Evolutionary conservation across 2,797 vertebrate species (phyloP).

Genomic region (Cossypha dichroa): DNA sequence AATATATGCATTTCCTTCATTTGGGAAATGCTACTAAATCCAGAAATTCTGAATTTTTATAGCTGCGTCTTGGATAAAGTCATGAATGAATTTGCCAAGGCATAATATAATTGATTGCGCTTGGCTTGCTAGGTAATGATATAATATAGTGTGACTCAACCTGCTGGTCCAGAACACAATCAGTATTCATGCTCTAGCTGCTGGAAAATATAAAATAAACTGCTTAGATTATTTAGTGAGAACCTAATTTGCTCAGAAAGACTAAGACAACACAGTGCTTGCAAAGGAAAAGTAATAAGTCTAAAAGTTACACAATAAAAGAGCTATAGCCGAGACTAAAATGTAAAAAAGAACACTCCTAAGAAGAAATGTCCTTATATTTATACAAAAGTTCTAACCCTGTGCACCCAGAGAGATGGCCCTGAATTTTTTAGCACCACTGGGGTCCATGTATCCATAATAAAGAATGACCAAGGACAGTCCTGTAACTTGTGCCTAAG

Average conservation of each 20-base stretch:
- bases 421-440: neutral
- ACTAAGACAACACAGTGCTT: neutral
- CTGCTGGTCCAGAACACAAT: neutral
- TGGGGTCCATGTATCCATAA: neutral
- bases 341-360: neutral
- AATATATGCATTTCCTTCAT: neutral
- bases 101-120: conserved; percentile 8
- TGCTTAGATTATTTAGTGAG: conserved; percentile 40
- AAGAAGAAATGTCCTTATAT: neutral
- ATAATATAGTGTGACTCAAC: neutral
- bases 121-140: conserved; percentile 15
- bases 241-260: conserved; percentile 24
- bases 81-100: neutral
- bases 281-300: neutral
- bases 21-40: neutral
- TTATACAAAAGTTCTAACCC: neutral
- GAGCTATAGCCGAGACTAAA: neutral
- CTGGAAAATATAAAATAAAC: conserved; percentile 29
- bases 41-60: conserved; percentile 2
- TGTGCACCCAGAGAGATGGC: rapidly evolving
- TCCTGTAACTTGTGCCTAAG: neutral
- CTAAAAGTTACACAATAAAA: neutral
- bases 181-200: neutral
- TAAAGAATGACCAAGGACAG: neutral
- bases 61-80: conserved; percentile 21